Evolutionary conservation across 2,888 invertebrate species (phyloP).

Genomic region (Anodontia alba): DNA sequence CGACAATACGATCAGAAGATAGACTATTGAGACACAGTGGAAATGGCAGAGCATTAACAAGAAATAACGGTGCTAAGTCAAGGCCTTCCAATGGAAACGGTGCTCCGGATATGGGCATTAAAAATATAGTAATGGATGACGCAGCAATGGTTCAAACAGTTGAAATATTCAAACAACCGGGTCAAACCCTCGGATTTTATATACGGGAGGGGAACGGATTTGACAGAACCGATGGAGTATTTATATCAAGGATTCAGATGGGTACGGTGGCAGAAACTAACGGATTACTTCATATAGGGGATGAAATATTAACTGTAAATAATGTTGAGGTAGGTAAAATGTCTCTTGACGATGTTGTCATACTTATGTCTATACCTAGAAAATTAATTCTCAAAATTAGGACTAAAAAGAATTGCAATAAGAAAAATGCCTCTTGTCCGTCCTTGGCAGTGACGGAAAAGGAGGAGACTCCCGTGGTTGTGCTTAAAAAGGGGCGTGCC

Average conservation of each 20-base stretch:
- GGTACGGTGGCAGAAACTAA: conserved; percentile 99
- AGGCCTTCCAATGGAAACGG: conserved; percentile 70
- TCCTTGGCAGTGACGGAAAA: conserved; percentile 79
- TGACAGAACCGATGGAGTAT: conserved; percentile 97
- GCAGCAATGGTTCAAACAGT: conserved; percentile 87
- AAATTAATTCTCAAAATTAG: conserved; percentile 95
- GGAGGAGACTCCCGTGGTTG: conserved; percentile 80
- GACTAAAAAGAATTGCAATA: conserved; percentile 78
- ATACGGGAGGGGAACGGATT: conserved; percentile 99
- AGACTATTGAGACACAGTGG: conserved; percentile 21
- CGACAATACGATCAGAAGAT: conserved; percentile 15
- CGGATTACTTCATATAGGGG: conserved; percentile 98
- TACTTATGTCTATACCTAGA: conserved; percentile 99
- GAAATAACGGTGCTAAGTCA: conserved; percentile 64
- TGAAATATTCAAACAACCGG: conserved; percentile 99
- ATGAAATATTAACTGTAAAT: conserved; percentile 99
- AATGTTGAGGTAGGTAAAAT: conserved; percentile 98
- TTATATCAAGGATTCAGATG: conserved; percentile 97
- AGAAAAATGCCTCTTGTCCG: conserved; percentile 81
- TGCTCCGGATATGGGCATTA: conserved; percentile 83
- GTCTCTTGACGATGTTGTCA: conserved; percentile 99
- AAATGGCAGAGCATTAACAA: conserved; percentile 22
- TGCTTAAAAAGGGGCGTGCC: conserved; percentile 81
- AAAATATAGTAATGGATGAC: conserved; percentile 81
- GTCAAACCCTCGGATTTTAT: conserved; percentile 98